These are phyloP conservation scores for Drosophila nigritarsus DNA, from an alignment of 2,888 invertebrate genomes.

Conservation along the genomic window DNA sequence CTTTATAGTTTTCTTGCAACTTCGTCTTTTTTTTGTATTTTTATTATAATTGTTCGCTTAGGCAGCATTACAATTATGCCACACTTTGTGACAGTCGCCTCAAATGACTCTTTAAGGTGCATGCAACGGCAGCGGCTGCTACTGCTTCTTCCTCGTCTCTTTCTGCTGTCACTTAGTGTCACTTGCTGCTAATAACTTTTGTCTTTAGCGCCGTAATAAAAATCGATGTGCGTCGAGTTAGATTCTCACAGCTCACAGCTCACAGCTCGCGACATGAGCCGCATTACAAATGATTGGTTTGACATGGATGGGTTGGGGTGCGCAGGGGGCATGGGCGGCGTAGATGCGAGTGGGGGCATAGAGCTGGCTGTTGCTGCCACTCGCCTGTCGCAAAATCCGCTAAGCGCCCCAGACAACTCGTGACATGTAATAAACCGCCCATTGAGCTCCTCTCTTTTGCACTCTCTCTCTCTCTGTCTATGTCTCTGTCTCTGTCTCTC, in stretches of 20 bases:
- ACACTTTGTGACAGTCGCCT: conserved; percentile 39
- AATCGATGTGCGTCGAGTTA: conserved; percentile 62
- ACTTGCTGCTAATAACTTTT: conserved; percentile 70
- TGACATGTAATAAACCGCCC: conserved; percentile 58
- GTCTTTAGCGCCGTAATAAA: conserved; percentile 58
- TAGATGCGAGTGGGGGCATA: background rate
- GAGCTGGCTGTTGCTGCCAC: conserved; percentile 45
- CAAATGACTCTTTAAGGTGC: conserved; percentile 12
- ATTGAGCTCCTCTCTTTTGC: background rate
- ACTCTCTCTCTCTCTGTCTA: background rate
- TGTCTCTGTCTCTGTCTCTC: background rate
- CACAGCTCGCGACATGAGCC: conserved; percentile 50
- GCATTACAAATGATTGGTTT: conserved; percentile 69
- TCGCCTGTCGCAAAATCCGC: conserved; percentile 62
- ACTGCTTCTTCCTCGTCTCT: background rate
- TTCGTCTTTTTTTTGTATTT: background rate
- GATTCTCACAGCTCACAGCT: conserved; percentile 28
- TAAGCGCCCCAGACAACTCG: conserved; percentile 62
- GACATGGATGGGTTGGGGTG: conserved; percentile 26
- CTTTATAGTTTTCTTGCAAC: background rate
- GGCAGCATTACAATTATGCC: conserved; percentile 20
- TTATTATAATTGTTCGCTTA: background rate
- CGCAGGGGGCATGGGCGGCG: background rate
- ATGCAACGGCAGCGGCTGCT: conserved; percentile 12
- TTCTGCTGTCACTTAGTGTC: conserved; percentile 62